phyloP scores from a whole-genome alignment of 2,113 vertebrate genomes.

The Neomonachus schauinslandi region DNA sequence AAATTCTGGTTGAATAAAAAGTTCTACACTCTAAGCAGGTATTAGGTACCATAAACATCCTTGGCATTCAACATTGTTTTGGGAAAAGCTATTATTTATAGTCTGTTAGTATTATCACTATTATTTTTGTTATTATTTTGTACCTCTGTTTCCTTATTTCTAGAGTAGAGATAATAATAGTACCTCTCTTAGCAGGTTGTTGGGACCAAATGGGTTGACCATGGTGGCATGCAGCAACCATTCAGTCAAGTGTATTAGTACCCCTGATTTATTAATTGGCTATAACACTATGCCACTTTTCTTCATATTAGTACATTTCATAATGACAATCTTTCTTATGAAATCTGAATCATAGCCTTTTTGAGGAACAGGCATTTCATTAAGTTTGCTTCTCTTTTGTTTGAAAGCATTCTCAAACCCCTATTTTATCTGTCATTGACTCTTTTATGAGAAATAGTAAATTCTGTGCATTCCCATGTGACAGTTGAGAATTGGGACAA shows the following conservation, averaged over 20 bases:
- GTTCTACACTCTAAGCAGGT: not conserved
- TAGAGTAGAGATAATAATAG: not conserved
- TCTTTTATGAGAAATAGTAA: slow-evolving; percentile 46
- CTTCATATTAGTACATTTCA: not conserved
- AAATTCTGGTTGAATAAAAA: not conserved
- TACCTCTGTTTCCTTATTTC: not conserved
- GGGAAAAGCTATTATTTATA: not conserved
- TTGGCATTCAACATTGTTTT: not conserved
- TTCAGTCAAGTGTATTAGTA: not conserved
- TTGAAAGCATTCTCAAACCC: not conserved
- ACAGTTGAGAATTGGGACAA: not conserved
- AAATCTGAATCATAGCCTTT: not conserved
- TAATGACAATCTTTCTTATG: not conserved
- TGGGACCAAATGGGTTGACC: not conserved
- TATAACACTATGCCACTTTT: not conserved
- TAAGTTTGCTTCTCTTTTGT: slow-evolving; percentile 8
- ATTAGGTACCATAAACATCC: not conserved
- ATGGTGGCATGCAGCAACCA: not conserved
- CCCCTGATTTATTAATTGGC: not conserved
- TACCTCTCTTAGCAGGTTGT: not conserved
- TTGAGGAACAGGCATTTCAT: not conserved
- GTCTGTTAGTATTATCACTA: not conserved
- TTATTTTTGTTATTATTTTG: not conserved
- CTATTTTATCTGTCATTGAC: not conserved
- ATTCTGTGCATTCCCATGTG: not conserved